phyloP scores from a whole-genome alignment of 1,140 invertebrate species.

The Dendrolimus punctatus region DNA sequence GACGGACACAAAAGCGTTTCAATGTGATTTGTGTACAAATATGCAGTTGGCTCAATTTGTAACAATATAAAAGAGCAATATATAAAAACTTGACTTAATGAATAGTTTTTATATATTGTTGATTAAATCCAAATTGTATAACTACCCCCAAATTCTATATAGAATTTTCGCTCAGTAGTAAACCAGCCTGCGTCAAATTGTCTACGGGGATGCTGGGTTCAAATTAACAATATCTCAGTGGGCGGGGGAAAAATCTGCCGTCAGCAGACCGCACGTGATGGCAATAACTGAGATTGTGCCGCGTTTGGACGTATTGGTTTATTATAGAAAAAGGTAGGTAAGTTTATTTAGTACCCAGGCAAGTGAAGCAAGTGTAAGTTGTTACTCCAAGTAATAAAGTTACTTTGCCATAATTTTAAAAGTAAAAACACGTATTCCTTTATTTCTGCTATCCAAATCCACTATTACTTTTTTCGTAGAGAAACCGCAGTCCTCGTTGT shows the following conservation, averaged over 20 bases:
- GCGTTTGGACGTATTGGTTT: constrained; percentile 11
- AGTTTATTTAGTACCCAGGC: too few relatives aligned
- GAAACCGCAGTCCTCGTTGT: not conserved
- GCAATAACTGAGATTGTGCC: constrained; percentile 21
- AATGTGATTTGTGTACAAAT: too few relatives aligned
- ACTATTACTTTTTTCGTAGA: not conserved
- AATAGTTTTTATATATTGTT: too few relatives aligned
- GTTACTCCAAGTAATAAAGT: not conserved
- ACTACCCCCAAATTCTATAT: too few relatives aligned
- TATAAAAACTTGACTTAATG: too few relatives aligned
- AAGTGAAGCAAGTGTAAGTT: not conserved
- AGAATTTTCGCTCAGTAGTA: too few relatives aligned
- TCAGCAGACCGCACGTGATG: constrained; percentile 26
- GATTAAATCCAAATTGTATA: too few relatives aligned
- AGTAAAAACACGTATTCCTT: not conserved
- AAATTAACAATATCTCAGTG: constrained; percentile 29
- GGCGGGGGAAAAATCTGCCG: constrained; percentile 29
- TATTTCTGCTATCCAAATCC: not conserved
- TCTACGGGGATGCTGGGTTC: not conserved
- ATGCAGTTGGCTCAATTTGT: too few relatives aligned
- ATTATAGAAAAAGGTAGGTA: not conserved
- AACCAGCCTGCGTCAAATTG: too few relatives aligned
- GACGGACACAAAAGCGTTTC: too few relatives aligned
- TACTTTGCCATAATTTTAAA: not conserved
- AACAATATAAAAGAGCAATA: too few relatives aligned